Evolutionary conservation across 2,113 vertebrate genomes (phyloP).

Genomic region (Pagrus major): DNA sequence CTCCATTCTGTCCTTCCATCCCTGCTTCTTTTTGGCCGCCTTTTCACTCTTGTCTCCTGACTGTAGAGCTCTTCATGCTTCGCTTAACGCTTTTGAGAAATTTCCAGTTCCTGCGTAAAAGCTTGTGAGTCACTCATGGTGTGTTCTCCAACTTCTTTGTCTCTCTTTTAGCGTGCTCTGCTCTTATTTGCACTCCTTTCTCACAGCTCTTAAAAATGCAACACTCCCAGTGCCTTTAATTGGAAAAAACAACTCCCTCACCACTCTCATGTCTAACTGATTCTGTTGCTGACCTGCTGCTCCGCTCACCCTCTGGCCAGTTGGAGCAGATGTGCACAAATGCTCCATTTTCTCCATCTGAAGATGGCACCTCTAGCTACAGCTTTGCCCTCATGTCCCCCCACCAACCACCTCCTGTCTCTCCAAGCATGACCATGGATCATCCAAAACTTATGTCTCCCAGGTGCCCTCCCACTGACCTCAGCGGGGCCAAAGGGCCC

Average conservation of each 20-base stretch:
- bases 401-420: background rate
- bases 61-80: conserved; percentile 60
- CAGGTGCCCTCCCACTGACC: conserved; percentile 21
- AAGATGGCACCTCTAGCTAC: conserved; percentile 43
- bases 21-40: background rate
- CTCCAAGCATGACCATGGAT: conserved; percentile 18
- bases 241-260: background rate
- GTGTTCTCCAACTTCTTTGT: conserved; percentile 53
- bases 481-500: background rate
- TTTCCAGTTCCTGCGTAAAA: conserved; percentile 61
- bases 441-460: background rate
- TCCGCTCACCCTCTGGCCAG: conserved; percentile 48
- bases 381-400: conserved; percentile 25
- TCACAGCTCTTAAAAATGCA: conserved; percentile 24
- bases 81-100: conserved; percentile 37
- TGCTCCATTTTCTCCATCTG: conserved; percentile 36
- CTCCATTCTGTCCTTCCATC: background rate
- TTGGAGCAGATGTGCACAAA: conserved; percentile 46
- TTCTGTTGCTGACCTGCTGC: conserved; percentile 48
- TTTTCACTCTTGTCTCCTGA: conserved; percentile 29
- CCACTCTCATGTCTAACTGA: conserved; percentile 14
- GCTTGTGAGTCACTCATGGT: conserved; percentile 58
- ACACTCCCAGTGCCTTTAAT: conserved; percentile 35
- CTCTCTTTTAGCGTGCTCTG: conserved; percentile 19
- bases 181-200: conserved; percentile 26